Evolutionary conservation across 2,888 invertebrate genomes (phyloP).

Genomic region (Synergus japonicus): DNA sequence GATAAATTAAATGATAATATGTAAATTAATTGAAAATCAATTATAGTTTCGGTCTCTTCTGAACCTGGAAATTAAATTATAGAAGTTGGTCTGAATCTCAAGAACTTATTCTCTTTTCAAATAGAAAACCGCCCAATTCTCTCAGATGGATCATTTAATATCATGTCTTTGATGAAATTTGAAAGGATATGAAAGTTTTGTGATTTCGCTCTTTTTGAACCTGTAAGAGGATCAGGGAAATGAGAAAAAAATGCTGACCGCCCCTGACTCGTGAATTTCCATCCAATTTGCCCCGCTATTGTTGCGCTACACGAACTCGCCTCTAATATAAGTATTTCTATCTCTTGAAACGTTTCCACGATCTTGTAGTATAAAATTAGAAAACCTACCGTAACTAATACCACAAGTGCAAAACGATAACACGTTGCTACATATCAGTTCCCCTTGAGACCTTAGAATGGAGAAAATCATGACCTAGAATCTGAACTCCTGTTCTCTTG

Average conservation of each 20-base stretch:
- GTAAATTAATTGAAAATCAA: not conserved
- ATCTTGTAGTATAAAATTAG: not conserved
- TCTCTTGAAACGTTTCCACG: not conserved
- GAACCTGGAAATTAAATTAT: not conserved
- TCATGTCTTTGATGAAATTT: constrained; percentile 20
- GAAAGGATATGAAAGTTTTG: constrained; percentile 7
- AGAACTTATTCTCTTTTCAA: not conserved
- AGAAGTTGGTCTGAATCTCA: not conserved
- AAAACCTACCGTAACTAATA: constrained; percentile 11
- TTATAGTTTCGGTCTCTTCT: not conserved
- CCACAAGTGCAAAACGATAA: not conserved
- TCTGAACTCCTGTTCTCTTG: not conserved
- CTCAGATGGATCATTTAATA: constrained; percentile 1
- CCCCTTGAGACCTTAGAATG: not conserved
- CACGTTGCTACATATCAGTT: not conserved
- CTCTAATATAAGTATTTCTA: not conserved
- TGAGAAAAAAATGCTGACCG: constrained; percentile 46
- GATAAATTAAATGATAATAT: too few relatives aligned
- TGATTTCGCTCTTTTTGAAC: constrained; percentile 16
- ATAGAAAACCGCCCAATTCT: not conserved
- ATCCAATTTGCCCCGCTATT: constrained; percentile 52
- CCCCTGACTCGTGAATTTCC: constrained; percentile 51
- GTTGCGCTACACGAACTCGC: constrained; percentile 38
- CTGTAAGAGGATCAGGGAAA: constrained; percentile 32
- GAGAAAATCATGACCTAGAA: not conserved